Evolutionary conservation across 2,888 invertebrate genomes (phyloP), one percentile per base, ranked within the genome.

Genomic region (Meandrusa payeni): DNA sequence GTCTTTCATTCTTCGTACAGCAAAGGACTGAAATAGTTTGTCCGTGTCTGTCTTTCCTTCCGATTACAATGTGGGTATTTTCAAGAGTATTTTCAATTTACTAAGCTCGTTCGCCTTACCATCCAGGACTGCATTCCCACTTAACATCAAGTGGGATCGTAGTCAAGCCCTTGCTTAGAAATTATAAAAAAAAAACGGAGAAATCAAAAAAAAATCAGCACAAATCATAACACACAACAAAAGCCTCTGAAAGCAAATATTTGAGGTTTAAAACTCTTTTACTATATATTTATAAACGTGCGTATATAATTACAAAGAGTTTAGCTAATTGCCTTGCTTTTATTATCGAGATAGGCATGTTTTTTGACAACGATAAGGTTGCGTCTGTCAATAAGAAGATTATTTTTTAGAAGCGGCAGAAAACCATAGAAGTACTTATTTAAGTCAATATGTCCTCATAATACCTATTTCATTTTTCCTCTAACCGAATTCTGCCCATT

Each of bases 301-400:
- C 15, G 15, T 15, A 3, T 15, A 4, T 15, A n/a, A n/a, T n/a
- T n/a, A n/a, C 15, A 12, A 27, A 27, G 3, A 10, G 12, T 11
- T 27, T 11, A 11, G 12, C 27, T 2, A 12, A 27, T 27, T 27
- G 27, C 27, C 17, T 17, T 31, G 15, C n/a, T n/a, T n/a, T n/a
- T n/a, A n/a, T n/a, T n/a, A n/a, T n/a, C n/a, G n/a, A 9, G 11
- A 20, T 31, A 19, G 11, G 33, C 6, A 23, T 6, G 5, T 3
- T 22, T 12, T 20, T 29, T 13, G 29, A 22, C 12, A 12, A n/a
- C 20, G 9, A 38, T 38, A 38, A 28, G 28, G 12, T 38, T 17
- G 1, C 9, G 1, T 20, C 10, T 10, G 3, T 10, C 2, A 5
- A 19, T 9, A 7, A n/a, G 9, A 10, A 9, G 17, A 10, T 11